Percentiles rank a stretch among this genome's conserved stretches.
These are phyloP conservation scores for Mus minutoides DNA, from an alignment of 2,797 vertebrate genomes.

Conservation along the genomic window DNA sequence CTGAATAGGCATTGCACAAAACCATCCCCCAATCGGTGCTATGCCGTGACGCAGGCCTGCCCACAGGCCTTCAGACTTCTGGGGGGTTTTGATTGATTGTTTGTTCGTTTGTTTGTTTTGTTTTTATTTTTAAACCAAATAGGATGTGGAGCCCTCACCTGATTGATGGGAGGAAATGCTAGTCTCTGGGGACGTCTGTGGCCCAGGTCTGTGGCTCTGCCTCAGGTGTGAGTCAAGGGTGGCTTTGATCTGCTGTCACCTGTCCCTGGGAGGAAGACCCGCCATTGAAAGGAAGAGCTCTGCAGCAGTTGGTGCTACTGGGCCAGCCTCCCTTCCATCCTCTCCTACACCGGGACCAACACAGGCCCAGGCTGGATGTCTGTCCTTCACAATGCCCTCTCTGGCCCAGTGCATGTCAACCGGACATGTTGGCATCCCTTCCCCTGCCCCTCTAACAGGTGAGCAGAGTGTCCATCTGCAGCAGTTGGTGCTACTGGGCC, in stretches of 20 bases:
- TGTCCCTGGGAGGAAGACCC: neutral
- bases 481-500: neutral
- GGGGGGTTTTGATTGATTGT: neutral
- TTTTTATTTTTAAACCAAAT: neutral
- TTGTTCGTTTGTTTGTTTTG: neutral
- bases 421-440: neutral
- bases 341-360: neutral
- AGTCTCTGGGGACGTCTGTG: conserved; percentile 26
- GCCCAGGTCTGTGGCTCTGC: neutral
- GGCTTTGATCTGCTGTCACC: neutral
- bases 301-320: neutral
- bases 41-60: neutral
- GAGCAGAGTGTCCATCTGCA: neutral
- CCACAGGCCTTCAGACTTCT: conserved; percentile 22
- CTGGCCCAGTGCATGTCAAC: neutral
- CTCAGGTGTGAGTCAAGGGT: neutral
- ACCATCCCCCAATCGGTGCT: too few relatives aligned
- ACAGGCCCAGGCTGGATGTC: neutral
- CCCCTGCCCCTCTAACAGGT: neutral
- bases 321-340: neutral
- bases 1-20: neutral
- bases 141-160: conserved; percentile 36
- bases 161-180: neutral
- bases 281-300: too few relatives aligned
- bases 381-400: neutral